phyloP scores from a whole-genome alignment of 2,113 vertebrate species.

The Xyrauchen texanus region DNA sequence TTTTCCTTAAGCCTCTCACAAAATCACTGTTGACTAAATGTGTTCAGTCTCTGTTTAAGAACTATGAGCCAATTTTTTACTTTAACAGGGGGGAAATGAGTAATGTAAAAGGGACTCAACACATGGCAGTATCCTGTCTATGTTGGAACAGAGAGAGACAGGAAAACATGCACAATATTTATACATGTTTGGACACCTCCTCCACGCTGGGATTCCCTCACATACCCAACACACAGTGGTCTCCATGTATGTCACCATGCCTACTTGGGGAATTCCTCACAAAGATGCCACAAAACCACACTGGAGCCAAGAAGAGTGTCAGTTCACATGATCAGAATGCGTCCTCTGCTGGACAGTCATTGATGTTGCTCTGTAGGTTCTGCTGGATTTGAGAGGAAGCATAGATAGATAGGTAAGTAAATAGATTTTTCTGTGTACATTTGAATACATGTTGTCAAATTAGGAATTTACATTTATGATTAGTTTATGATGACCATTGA shows the following conservation, averaged over 20 bases:
- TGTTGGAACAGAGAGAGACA: slow-evolving; percentile 13
- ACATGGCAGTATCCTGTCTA: slow-evolving; percentile 11
- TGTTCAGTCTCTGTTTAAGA: neutral
- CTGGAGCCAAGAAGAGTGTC: neutral
- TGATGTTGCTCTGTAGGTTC: too few relatives aligned
- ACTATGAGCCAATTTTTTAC: neutral
- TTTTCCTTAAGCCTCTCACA: slow-evolving; percentile 14
- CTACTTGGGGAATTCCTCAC: slow-evolving; percentile 70
- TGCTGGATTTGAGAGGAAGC: too few relatives aligned
- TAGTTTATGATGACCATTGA: too few relatives aligned
- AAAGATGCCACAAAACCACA: slow-evolving; percentile 13
- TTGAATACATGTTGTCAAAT: too few relatives aligned
- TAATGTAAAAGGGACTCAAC: neutral
- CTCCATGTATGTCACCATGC: slow-evolving; percentile 66
- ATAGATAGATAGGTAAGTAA: too few relatives aligned
- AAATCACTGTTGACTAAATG: neutral
- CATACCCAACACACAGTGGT: slow-evolving; percentile 62
- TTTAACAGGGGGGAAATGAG: neutral
- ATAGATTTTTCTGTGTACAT: too few relatives aligned
- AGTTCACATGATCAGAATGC: slow-evolving; percentile 39
- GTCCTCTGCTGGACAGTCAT: slow-evolving; percentile 65
- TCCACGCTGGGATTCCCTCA: slow-evolving; percentile 48
- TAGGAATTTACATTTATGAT: too few relatives aligned
- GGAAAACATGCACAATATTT: neutral
- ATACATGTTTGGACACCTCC: slow-evolving; percentile 38